phyloP scores from a whole-genome alignment of 2,797 vertebrate species.

The Gallirallus australis region DNA sequence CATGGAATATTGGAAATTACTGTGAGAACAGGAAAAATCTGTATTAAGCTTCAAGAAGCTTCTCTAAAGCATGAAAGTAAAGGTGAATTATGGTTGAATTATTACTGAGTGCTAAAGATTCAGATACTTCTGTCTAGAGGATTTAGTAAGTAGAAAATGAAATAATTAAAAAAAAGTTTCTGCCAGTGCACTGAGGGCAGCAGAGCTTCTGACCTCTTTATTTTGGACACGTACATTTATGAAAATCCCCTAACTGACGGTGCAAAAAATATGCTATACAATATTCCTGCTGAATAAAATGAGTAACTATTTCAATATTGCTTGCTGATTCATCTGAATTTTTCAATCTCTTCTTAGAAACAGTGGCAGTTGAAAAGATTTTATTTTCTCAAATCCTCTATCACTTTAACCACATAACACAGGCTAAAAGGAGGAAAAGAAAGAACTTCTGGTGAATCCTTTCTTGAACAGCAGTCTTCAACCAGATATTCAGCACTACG shows the following conservation, averaged over 20 bases:
- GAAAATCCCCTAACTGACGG: neutral
- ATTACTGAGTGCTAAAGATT: neutral
- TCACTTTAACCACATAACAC: neutral
- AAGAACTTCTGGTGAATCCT: neutral
- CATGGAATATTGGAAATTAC: neutral
- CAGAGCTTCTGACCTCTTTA: neutral
- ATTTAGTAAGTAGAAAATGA: neutral
- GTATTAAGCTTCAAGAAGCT: neutral
- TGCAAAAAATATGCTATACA: neutral
- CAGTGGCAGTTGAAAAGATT: neutral
- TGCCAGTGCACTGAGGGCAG: fast-evolving
- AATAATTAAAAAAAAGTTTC: neutral
- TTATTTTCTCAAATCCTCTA: neutral
- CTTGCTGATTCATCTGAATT: constrained; percentile 37
- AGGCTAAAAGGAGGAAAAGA: neutral
- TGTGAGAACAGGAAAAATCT: neutral
- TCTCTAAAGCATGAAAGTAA: neutral
- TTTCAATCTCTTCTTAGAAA: constrained; percentile 19
- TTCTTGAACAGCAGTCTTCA: neutral
- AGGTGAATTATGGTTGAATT: neutral
- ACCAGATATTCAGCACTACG: neutral
- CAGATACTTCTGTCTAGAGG: neutral
- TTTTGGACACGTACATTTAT: neutral
- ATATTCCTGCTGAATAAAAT: constrained; percentile 9
- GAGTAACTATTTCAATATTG: constrained; percentile 8